A percentile compares a stretch with the other conserved stretches of the same genome.
Conservation (phyloP, 1,140 invertebrate species). For the Drosophila busckii region DNA sequence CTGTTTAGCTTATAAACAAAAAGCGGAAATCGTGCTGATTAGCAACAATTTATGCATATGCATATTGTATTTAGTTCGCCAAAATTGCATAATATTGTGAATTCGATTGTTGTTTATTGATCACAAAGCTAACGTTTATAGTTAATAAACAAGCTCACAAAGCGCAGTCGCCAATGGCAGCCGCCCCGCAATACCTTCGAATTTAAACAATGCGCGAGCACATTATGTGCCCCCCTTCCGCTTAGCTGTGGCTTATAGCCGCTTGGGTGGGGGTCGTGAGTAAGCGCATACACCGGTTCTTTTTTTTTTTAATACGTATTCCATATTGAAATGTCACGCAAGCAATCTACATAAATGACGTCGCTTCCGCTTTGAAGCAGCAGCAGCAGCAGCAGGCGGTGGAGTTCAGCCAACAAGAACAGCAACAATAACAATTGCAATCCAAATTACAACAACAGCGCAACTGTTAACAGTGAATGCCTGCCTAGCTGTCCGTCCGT, state of each 20-base stretch:
- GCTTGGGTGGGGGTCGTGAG: conserved; percentile 33
- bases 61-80: too few relatives aligned
- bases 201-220: conserved; percentile 12
- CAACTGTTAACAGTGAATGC: conserved; percentile 15
- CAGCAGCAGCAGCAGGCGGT: conserved; percentile 14
- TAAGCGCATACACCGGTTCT: conserved; percentile 36
- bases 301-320: conserved; percentile 46
- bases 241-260: conserved; percentile 16
- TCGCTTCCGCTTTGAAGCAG: conserved; percentile 56
- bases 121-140: too few relatives aligned
- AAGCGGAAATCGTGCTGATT: too few relatives aligned
- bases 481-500: too few relatives aligned
- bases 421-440: conserved; percentile 47
- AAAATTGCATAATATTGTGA: too few relatives aligned
- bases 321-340: conserved; percentile 69
- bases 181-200: too few relatives aligned
- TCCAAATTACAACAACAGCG: conserved; percentile 14
- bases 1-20: too few relatives aligned
- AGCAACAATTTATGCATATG: too few relatives aligned
- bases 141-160: conserved; percentile 20
- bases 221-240: too few relatives aligned
- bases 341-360: conserved; percentile 75
- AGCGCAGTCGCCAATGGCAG: background rate
- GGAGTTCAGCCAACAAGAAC: conserved; percentile 47
- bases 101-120: too few relatives aligned